Percentiles rank a stretch among this genome's conserved stretches.
These are phyloP conservation scores for Colossoma macropomum DNA, from an alignment of 2,113 vertebrate genomes.

Conservation along the genomic window DNA sequence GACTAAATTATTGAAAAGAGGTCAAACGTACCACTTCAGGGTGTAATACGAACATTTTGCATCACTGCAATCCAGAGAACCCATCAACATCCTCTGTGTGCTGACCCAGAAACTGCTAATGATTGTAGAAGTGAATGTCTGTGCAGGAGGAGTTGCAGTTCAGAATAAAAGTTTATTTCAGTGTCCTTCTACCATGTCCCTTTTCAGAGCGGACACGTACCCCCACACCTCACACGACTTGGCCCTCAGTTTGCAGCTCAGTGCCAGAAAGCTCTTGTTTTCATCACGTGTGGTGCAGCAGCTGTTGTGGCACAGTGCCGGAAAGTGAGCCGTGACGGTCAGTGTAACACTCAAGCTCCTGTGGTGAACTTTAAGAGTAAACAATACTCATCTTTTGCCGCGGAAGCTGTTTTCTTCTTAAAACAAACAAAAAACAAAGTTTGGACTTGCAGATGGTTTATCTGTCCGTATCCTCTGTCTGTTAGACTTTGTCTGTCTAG, in stretches of 20 bases:
- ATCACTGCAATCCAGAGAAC: too few relatives aligned
- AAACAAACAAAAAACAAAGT: slow-evolving; percentile 10
- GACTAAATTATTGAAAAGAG: too few relatives aligned
- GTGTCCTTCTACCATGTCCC: not conserved
- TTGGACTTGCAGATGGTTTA: not conserved
- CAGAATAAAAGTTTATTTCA: too few relatives aligned
- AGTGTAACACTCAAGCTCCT: not conserved
- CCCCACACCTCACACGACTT: not conserved
- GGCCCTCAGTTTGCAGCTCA: not conserved
- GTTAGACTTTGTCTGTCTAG: not conserved
- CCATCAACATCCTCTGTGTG: too few relatives aligned
- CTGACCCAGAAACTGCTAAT: too few relatives aligned
- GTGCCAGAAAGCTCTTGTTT: not conserved
- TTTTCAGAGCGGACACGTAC: not conserved
- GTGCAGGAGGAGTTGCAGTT: too few relatives aligned
- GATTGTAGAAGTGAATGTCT: too few relatives aligned
- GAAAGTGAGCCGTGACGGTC: not conserved
- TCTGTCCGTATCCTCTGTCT: not conserved
- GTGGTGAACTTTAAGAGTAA: slow-evolving; percentile 11
- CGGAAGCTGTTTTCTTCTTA: not conserved
- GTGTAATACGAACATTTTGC: too few relatives aligned
- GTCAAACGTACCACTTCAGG: too few relatives aligned
- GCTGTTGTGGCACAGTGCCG: not conserved
- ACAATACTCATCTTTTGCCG: not conserved
- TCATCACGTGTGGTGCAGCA: not conserved